These are phyloP conservation scores for Drosophila takahashii DNA, from an alignment of 1,140 invertebrate species.

Conservation along the genomic window DNA sequence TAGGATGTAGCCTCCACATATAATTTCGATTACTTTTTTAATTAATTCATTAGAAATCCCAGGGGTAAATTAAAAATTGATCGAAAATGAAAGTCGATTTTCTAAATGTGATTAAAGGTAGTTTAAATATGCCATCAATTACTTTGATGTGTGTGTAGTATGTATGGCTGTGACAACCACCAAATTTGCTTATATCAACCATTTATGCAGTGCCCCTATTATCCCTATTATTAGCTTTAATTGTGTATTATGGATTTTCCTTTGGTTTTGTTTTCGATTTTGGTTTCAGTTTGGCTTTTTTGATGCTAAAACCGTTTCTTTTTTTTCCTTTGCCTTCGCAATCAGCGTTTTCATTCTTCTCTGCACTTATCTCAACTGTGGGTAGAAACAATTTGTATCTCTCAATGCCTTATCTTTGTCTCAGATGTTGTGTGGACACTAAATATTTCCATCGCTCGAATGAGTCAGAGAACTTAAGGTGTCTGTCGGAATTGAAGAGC, in stretches of 20 bases:
- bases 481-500: background rate
- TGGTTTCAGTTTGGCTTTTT: background rate
- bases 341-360: conserved; percentile 29
- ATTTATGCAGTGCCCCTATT: background rate
- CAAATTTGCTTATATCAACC: background rate
- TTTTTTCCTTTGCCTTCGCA: conserved; percentile 42
- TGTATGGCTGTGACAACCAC: background rate
- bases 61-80: no score
- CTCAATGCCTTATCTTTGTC: conserved; percentile 75
- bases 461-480: conserved; percentile 10
- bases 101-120: no score
- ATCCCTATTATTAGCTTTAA: background rate
- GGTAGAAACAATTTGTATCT: conserved; percentile 40
- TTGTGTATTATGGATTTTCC: background rate
- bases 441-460: conserved; percentile 23
- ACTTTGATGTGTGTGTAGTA: background rate
- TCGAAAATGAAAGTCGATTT: no score
- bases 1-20: no score
- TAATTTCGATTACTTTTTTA: no score
- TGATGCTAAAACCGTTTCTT: conserved; percentile 14
- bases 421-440: conserved; percentile 25
- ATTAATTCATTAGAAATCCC: no score
- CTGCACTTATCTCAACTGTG: conserved; percentile 40
- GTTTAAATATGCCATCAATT: no score
- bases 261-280: background rate